Evolutionary conservation across 1,140 invertebrate species (phyloP).

Genomic region (Paralvinella palmiformis): DNA sequence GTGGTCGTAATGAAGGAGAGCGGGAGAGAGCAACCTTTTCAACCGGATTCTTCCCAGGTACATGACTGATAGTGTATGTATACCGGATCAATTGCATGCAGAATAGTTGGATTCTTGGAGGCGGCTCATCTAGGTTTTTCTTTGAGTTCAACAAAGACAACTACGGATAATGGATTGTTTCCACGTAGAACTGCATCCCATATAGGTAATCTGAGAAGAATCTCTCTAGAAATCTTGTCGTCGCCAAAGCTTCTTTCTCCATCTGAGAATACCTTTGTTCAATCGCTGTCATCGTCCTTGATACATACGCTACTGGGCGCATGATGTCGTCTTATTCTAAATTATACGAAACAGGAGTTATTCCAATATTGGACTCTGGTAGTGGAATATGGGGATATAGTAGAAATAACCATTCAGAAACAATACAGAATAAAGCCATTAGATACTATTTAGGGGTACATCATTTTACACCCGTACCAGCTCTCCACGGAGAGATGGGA

Average conservation of each 20-base stretch:
- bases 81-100: slow-evolving; percentile 3
- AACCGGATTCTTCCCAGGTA: neutral
- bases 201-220: slow-evolving; percentile 15
- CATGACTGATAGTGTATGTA: slow-evolving; percentile 2
- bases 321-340: too few species aligned
- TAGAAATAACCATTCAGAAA: too few species aligned
- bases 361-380: too few species aligned
- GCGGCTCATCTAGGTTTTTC: neutral
- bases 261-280: slow-evolving; percentile 39
- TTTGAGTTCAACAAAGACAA: neutral
- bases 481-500: too few species aligned
- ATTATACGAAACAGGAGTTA: too few species aligned
- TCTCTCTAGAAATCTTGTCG: slow-evolving; percentile 47
- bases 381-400: too few species aligned
- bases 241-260: slow-evolving; percentile 51
- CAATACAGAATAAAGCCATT: too few species aligned
- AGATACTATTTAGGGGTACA: too few species aligned
- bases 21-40: neutral
- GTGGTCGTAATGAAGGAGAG: neutral
- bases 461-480: too few species aligned
- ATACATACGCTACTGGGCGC: slow-evolving; percentile 46
- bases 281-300: slow-evolving; percentile 29
- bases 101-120: neutral
- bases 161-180: neutral
- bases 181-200: slow-evolving; percentile 9